Evolutionary conservation across 2,888 invertebrate genomes (phyloP).

Genomic region (Cantharis rufa): DNA sequence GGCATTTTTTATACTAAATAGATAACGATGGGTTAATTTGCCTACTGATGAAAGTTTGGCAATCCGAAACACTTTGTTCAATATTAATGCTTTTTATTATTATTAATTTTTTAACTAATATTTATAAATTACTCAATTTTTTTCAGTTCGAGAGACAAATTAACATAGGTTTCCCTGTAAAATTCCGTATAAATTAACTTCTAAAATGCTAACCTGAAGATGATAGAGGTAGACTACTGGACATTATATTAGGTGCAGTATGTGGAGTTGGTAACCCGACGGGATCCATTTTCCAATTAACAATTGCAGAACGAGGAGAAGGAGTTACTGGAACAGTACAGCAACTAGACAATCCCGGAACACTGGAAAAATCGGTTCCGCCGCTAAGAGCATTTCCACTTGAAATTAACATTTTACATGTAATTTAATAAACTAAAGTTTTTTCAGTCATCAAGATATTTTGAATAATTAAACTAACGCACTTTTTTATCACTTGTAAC

Average conservation of each 20-base stretch:
- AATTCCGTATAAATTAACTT: neutral
- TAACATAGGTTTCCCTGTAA: no score
- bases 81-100: neutral
- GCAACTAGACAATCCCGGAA: conserved; percentile 52
- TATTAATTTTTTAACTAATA: neutral
- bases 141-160: no score
- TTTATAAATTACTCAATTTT: neutral
- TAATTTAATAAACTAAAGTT: neutral
- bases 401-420: conserved; percentile 65
- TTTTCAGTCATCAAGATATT: neutral
- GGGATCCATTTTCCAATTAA: conserved; percentile 68
- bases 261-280: conserved; percentile 60
- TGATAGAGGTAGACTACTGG: conserved; percentile 62
- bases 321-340: conserved; percentile 62
- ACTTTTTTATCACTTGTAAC: neutral
- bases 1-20: no score
- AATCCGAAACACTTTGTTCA: neutral
- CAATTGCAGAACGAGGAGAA: conserved; percentile 52
- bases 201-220: conserved; percentile 56
- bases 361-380: conserved; percentile 56
- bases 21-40: neutral
- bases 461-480: neutral
- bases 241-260: conserved; percentile 57
- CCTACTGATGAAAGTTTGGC: neutral
- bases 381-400: conserved; percentile 64